Base-by-base conservation (phyloP, 2,888 invertebrate genomes). In the Crematogaster levior region DNA sequence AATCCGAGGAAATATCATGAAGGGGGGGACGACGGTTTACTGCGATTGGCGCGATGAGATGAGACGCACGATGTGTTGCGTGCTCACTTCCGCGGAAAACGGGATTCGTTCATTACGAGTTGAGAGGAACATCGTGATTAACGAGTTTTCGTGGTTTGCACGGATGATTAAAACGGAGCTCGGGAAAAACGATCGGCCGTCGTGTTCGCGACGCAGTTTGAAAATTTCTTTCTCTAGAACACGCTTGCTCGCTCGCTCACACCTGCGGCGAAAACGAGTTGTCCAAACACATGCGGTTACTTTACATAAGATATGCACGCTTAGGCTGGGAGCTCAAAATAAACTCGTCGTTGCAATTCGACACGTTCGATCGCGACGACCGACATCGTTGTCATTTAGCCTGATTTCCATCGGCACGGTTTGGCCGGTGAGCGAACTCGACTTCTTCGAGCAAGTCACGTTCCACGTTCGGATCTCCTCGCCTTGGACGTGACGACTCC, bases 241-340 rank as follows among this genome's bases (percentile, higher is more conserved):
- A 6, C 34, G 34, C 3, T 34, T 34, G n/a, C 6, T 37, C 43
- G 6, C 21, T 61, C 74, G 73, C 68, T 87, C 83, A 77, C 90
- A 87, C 87, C 87, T 90, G 90, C 85, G 85, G 68, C 73, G 60
- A 74, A 74, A 84, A 85, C 86, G 83, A 86, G 84, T 84, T 85
- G 89, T 90, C 84, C 84, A 83, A 89, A 87, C 88, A 87, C 85
- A 85, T 82, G 85, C 86, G 86, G 87, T 85, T 84, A 84, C 84
- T 90, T 90, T 90, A 89, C 88, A 90, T 90, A 90, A 90, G 90
- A 87, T 88, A 89, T 88, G 87, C 86, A 82, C 86, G 86, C 84
- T 87, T 89, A 89, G 87, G 84, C 79, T 74, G 83, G 15, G 48
- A 83, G 88, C 89, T 90, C 73, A 86, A 90, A 89, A 90, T 90